Conservation (phyloP, 1,140 invertebrate genomes). For the Latrodectus geometricus region DNA sequence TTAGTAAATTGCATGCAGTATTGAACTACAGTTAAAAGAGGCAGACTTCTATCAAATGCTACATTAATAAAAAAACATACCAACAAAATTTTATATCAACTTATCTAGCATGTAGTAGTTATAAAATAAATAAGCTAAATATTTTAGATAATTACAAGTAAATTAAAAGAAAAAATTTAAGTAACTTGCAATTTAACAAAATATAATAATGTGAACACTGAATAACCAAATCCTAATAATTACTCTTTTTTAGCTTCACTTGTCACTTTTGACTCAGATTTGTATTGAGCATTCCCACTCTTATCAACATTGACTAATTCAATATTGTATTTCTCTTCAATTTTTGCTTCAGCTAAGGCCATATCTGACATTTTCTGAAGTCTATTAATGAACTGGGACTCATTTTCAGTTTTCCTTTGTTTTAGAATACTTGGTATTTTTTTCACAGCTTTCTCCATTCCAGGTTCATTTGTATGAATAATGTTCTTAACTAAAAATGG, state of each 20-base stretch:
- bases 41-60: too few species aligned
- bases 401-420: conserved; percentile 51
- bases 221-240: not conserved
- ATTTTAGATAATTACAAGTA: too few species aligned
- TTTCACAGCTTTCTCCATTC: conserved; percentile 19
- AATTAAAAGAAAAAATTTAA: too few species aligned
- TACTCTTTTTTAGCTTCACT: conserved; percentile 22
- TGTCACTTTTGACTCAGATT: not conserved
- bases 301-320: conserved; percentile 50
- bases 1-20: too few species aligned
- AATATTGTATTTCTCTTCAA: conserved; percentile 60
- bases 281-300: conserved; percentile 36
- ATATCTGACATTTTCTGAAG: conserved; percentile 30
- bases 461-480: conserved; percentile 6
- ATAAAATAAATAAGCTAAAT: too few species aligned
- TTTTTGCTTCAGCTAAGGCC: conserved; percentile 51
- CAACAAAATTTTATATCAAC: too few species aligned
- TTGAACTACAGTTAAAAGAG: too few species aligned
- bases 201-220: too few species aligned
- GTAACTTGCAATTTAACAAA: too few species aligned
- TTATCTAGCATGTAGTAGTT: too few species aligned
- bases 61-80: too few species aligned
- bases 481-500: not conserved
- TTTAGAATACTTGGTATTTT: conserved; percentile 26
- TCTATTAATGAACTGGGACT: conserved; percentile 51